Conservation (phyloP, 2,888 invertebrate species). For the Dynastes tityus region DNA sequence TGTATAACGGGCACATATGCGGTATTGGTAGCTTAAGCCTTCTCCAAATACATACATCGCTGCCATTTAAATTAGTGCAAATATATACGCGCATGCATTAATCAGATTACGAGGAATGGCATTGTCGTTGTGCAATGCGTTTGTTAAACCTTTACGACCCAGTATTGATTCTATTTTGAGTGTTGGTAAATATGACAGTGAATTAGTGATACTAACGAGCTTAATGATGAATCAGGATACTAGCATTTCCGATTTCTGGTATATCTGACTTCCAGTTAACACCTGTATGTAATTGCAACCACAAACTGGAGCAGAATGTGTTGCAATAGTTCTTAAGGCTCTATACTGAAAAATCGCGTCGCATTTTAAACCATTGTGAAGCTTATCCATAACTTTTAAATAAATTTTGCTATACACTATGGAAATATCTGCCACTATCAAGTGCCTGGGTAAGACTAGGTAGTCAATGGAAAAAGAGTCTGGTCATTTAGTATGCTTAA, state of each 20-base stretch:
- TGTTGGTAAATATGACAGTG: constrained; percentile 10
- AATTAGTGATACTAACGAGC: neutral
- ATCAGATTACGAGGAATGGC: constrained; percentile 2
- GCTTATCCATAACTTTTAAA: too few species aligned
- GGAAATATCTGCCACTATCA: too few species aligned
- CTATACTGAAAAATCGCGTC: too few species aligned
- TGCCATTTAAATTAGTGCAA: constrained; percentile 17
- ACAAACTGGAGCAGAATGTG: too few species aligned
- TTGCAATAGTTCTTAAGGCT: too few species aligned
- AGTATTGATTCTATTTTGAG: constrained; percentile 11
- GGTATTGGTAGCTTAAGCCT: constrained; percentile 2
- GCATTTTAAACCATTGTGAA: too few species aligned
- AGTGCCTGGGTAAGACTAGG: too few species aligned
- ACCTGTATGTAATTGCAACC: too few species aligned
- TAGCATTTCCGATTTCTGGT: neutral
- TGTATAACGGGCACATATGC: neutral
- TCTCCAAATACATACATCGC: constrained; percentile 17
- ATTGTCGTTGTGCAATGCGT: neutral
- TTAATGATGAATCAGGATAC: neutral
- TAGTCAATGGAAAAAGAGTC: too few species aligned
- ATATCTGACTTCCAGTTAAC: too few species aligned
- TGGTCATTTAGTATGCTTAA: too few species aligned
- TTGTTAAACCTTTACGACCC: neutral
- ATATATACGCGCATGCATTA: constrained; percentile 2
- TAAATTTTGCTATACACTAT: too few species aligned